phyloP scores from a whole-genome alignment of 2,888 invertebrate species.

The Rotaria magnacalcarata region DNA sequence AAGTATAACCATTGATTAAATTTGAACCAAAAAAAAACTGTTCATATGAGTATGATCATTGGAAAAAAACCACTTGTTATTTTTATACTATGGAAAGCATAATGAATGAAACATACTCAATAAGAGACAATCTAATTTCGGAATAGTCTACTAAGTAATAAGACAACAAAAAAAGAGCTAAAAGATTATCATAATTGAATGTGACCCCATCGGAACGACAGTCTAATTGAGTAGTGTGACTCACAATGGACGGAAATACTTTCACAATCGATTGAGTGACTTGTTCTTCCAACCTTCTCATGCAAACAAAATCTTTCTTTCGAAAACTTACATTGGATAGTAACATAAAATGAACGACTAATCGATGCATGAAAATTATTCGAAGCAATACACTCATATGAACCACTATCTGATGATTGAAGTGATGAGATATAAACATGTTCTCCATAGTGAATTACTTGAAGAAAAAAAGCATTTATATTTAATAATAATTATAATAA shows the following conservation, averaged over 20 bases:
- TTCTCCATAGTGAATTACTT: neutral
- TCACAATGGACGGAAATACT: constrained; percentile 1
- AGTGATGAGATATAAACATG: neutral
- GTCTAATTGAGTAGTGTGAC: constrained; percentile 13
- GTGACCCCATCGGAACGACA: neutral
- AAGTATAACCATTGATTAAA: too few species aligned
- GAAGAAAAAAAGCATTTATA: neutral
- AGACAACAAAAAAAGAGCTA: neutral
- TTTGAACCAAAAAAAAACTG: too few species aligned
- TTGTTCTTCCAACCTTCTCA: neutral
- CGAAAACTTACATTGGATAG: neutral
- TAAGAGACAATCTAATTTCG: too few species aligned
- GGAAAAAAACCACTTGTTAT: too few species aligned
- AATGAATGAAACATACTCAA: too few species aligned
- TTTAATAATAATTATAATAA: too few species aligned
- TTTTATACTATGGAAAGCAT: too few species aligned
- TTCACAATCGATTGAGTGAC: neutral
- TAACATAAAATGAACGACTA: constrained; percentile 14
- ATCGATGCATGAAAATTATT: constrained; percentile 1
- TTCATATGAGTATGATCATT: too few species aligned
- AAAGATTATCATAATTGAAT: constrained; percentile 13
- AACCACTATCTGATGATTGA: neutral
- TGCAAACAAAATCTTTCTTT: neutral
- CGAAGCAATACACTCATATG: constrained; percentile 7
- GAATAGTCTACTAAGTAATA: neutral